Conservation (phyloP, 2,888 invertebrate species). For the Torymus texanus region DNA sequence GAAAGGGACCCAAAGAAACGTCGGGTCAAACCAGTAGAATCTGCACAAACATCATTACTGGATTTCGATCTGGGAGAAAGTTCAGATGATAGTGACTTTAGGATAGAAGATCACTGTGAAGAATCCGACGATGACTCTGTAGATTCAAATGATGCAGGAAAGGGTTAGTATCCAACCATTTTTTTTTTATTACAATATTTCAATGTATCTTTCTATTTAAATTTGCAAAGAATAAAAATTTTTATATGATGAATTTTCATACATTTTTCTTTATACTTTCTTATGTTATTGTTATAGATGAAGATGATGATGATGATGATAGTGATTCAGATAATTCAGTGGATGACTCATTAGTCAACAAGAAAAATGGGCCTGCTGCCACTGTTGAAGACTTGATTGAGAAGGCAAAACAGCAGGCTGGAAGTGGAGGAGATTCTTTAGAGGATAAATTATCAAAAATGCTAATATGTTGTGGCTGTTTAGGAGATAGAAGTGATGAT, state of each 20-base stretch:
- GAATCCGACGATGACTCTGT: constrained; percentile 87
- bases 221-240: no score
- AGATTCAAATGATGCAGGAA: constrained; percentile 82
- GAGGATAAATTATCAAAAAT: constrained; percentile 80
- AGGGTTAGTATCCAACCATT: constrained; percentile 72
- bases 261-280: no score
- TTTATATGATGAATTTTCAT: no score
- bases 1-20: constrained; percentile 88
- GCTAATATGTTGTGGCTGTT: constrained; percentile 92
- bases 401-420: constrained; percentile 76
- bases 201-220: no score
- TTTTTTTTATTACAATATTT: background rate
- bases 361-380: constrained; percentile 68
- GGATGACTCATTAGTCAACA: constrained; percentile 71
- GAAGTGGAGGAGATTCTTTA: constrained; percentile 71
- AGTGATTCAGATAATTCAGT: constrained; percentile 74
- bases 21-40: constrained; percentile 86
- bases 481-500: constrained; percentile 94
- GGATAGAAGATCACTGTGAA: constrained; percentile 89
- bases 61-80: constrained; percentile 93
- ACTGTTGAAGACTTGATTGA: constrained; percentile 77
- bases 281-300: background rate
- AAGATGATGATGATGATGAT: constrained; percentile 67
- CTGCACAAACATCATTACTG: constrained; percentile 82
- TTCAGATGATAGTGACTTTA: constrained; percentile 95